Evolutionary conservation across 2,797 vertebrate species (phyloP).

Genomic region (Salmo trutta): DNA sequence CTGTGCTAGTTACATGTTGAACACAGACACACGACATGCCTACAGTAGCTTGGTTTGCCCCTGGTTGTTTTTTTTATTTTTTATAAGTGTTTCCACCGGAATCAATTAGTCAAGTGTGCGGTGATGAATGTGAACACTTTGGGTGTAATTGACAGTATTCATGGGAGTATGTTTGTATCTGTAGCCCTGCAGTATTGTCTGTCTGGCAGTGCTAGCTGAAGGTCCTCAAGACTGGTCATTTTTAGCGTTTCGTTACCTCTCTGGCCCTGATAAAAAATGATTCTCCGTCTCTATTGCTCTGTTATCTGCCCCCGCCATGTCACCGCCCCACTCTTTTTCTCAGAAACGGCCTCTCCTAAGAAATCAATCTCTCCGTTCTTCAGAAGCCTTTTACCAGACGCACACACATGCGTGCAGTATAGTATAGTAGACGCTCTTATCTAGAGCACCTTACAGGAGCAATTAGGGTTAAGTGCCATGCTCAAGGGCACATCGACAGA

Average conservation of each 20-base stretch:
- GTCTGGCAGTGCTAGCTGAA: background rate
- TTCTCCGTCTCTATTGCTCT: constrained; percentile 1
- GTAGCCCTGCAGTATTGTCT: background rate
- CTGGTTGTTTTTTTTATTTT: background rate
- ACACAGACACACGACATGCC: background rate
- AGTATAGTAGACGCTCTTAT: background rate
- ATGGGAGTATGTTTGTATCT: constrained; percentile 12
- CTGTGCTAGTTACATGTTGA: background rate
- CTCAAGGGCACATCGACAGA: no score
- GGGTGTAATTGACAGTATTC: background rate
- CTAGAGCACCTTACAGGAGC: no score
- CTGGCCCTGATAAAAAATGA: constrained; percentile 10
- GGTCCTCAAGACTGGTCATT: constrained; percentile 1
- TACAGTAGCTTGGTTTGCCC: background rate
- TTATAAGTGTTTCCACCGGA: background rate
- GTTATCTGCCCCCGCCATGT: constrained; percentile 39
- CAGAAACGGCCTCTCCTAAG: background rate
- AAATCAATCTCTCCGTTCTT: constrained; percentile 25
- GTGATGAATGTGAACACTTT: background rate
- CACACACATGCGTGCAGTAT: background rate
- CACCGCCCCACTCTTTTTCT: constrained; percentile 21
- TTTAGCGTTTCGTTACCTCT: background rate
- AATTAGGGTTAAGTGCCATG: no score
- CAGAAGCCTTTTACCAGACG: constrained; percentile 22
- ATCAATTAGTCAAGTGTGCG: background rate